Evolutionary conservation across 1,140 invertebrate species (phyloP), one percentile per base, ranked within the genome.

Genomic region (Arion vulgaris): DNA sequence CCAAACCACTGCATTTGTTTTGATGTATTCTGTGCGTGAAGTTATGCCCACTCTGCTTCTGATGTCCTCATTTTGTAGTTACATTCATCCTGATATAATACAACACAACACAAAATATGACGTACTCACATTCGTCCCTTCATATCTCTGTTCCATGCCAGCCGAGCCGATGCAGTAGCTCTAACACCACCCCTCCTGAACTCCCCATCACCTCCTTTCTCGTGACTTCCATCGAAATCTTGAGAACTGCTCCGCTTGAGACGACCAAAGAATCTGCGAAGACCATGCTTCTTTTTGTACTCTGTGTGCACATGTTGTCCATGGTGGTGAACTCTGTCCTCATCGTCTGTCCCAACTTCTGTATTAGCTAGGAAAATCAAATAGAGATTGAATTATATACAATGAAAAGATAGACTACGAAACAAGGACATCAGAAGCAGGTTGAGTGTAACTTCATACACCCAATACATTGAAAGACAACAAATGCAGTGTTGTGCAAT

Each of bases 131-230:
- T 66, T 17, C 71, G 34, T 28, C 77, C 83, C 66, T 84, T 84
- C 62, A 84, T 38, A 53, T 93, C 89, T 84, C 88, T 89, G 26
- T 93, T 94, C 95, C 95, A 95, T 51, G 95, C 95, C 19, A 97
- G 94, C 74, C 96, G 93, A 1, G 95, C 95, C 71, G 95, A 94
- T 69, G 96, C 96, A 0, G 96, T 96, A 0, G 96, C 95, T 69
- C 96, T 91, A 15, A 96, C 92, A 15, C 95, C 95, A 1, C 95
- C 95, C 38, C 96, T 92, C 53, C 94, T 93, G 86, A 96, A 96
- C 80, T 91, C 89, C 83, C 84, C 86, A 68, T 81, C 71, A 26
- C 62, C 73, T 57, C 84, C 78, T 77, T 89, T 82, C 39, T 88
- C 88, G 79, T 91, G 84, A 66, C 95, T 95, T 49, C 89, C 88